Evolutionary conservation across 2,888 invertebrate species (phyloP), one percentile per base, ranked within the genome.

Genomic region (Leptopilina drosophilae): DNA sequence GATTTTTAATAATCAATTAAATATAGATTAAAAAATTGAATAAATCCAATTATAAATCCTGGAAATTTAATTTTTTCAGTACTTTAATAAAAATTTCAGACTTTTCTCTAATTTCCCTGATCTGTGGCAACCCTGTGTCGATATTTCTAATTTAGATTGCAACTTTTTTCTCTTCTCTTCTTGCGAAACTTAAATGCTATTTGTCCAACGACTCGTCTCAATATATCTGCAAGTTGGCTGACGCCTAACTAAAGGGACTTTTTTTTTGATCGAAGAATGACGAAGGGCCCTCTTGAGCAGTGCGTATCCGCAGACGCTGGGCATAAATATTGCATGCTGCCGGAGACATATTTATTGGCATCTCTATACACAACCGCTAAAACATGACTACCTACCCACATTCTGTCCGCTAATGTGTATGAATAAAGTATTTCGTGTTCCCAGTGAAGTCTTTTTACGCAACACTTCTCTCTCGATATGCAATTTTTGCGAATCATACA

Each of bases 281-380:
- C 80, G 77, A 67, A 66, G 80, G 80, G 78, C 80, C 76, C 82
- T 81, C 64, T 76, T 53, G 73, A 69, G 49, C 77, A 66, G n/a
- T 33, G 59, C 77, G 65, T 79, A 82, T 81, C 79, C 78, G 79
- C 78, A 81, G 80, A 81, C 77, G 76, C 79, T 80, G 81, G 33
- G 78, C 82, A 84, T 82, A 82, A 82, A 82, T 84, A 84, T 82
- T 84, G 82, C 81, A 84, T 79, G 73, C 79, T 81, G 81, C 77
- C 77, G 66, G 49, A 66, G 83, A 80, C 78, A 82, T 83, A 83
- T 83, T 82, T 82, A 82, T 83, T 83, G 83, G 82, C 82, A 76
- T 81, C 81, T 81, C 80, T 81, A 81, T 78, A 77, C 80, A 79
- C 78, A 81, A 77, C 81, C 81, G 81, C 83, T 80, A 78, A 78